Evolutionary conservation across 2,888 invertebrate species (phyloP), one percentile per base, ranked within the genome.

Genomic region (Phytoseiulus persimilis): DNA sequence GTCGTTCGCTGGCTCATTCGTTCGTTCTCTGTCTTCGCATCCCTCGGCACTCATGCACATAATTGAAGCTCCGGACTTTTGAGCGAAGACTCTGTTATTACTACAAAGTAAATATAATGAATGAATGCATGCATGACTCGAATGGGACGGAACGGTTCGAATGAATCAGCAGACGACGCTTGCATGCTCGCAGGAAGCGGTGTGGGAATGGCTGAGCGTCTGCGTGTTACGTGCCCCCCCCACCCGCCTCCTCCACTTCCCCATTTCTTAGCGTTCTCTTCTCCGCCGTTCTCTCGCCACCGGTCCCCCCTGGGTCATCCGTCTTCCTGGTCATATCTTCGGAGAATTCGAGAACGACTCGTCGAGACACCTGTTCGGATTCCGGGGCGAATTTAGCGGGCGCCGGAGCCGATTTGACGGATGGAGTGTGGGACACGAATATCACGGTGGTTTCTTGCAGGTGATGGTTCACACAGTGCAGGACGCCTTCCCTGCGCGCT

Each of bases 401-500:
- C 14, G 65, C 11, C 65, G 65, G 18, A 65, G 65, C 28, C 46
- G 46, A n/a, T 46, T 46, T 46, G 46, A 46, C 46, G 46, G 14
- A 46, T 46, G 46, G 14, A 46, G 6, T 46, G 46, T 46, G 14
- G 65, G 2, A 23, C 65, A 9, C 39, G 9, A 23, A 65, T 65
- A 6, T 65, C 65, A 65, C 46, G 14, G 14, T 46, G 46, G 46
- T 14, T 14, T 39, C 87, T n/a, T 87, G 18, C 87, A 87, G 87
- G 87, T 87, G 45, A 14, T 87, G 28, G 87, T 87, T n/a, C 87
- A 87, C 33, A 87, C 87, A 6, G 87, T 87, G 0, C 87, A 87
- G 33, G 87, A 87, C 33, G 87, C 87, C 1, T 87, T 87, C 45
- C 87, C 87, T 6, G 87, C 87, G 32, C 87, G 87, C 23, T 87